A percentile compares a stretch with the other conserved stretches of the same genome.
Evolutionary conservation across 2,888 invertebrate species (phyloP).

Genomic region (Mythimna vitellina): DNA sequence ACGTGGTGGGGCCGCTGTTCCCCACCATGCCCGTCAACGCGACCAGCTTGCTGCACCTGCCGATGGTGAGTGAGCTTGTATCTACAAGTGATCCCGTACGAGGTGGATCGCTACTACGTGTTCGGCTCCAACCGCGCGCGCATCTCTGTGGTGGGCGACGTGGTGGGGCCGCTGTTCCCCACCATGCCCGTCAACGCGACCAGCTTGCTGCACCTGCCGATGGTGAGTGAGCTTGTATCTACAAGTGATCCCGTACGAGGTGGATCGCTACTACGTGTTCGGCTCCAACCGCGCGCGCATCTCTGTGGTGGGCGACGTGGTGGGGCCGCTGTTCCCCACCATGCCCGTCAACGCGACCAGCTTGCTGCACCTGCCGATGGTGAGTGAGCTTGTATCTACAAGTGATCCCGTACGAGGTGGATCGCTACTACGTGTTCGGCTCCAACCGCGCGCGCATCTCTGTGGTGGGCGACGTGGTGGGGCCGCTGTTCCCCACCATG

Average conservation of each 20-base stretch:
- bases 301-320: slow-evolving; percentile 96
- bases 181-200: slow-evolving; percentile 97
- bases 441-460: slow-evolving; percentile 96
- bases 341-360: slow-evolving; percentile 97
- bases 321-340: slow-evolving; percentile 97
- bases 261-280: slow-evolving; percentile 87
- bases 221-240: slow-evolving; percentile 69
- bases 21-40: slow-evolving; percentile 98
- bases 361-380: slow-evolving; percentile 93
- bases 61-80: slow-evolving; percentile 85
- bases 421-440: slow-evolving; percentile 92
- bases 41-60: slow-evolving; percentile 94
- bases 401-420: slow-evolving; percentile 72
- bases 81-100: slow-evolving; percentile 72
- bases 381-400: neutral
- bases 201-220: slow-evolving; percentile 94
- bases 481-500: slow-evolving; percentile 97
- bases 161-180: slow-evolving; percentile 97
- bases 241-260: slow-evolving; percentile 72
- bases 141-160: slow-evolving; percentile 96
- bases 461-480: slow-evolving; percentile 97
- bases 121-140: slow-evolving; percentile 97
- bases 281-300: slow-evolving; percentile 96
- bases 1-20: slow-evolving; percentile 97
- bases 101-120: slow-evolving; percentile 74